Conservation (phyloP, 2,797 vertebrate genomes). For the Triplophysa yarkandensis region DNA sequence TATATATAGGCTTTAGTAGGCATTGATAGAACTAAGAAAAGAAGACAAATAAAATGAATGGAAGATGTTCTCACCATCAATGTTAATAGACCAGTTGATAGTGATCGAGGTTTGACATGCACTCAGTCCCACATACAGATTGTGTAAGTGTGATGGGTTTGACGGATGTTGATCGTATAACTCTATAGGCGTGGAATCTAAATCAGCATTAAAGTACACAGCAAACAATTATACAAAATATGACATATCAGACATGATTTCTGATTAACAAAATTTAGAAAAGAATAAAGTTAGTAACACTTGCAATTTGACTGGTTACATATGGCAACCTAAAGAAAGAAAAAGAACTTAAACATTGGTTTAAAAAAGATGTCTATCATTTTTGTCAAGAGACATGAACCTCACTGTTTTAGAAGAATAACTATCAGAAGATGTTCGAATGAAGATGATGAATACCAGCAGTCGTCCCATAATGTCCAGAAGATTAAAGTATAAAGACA, state of each 20-base stretch:
- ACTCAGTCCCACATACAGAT: not conserved
- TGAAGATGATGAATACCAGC: not conserved
- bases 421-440: not conserved
- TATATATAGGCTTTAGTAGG: no score
- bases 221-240: not conserved
- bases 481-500: not conserved
- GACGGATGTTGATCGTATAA: not conserved
- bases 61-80: not conserved
- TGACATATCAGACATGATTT: not conserved
- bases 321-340: not conserved
- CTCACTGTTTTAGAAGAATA: not conserved
- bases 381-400: not conserved
- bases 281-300: not conserved
- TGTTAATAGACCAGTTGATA: not conserved
- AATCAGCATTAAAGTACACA: not conserved
- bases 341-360: not conserved
- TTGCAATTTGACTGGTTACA: not conserved
- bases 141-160: not conserved
- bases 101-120: not conserved
- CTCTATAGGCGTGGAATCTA: not conserved
- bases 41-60: not conserved
- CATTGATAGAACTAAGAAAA: not conserved
- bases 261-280: not conserved
- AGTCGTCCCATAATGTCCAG: not conserved
- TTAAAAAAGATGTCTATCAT: not conserved